Evolutionary conservation across 2,113 vertebrate species (phyloP), one percentile per base, ranked within the genome.

Genomic region (Corythornis cristatus): DNA sequence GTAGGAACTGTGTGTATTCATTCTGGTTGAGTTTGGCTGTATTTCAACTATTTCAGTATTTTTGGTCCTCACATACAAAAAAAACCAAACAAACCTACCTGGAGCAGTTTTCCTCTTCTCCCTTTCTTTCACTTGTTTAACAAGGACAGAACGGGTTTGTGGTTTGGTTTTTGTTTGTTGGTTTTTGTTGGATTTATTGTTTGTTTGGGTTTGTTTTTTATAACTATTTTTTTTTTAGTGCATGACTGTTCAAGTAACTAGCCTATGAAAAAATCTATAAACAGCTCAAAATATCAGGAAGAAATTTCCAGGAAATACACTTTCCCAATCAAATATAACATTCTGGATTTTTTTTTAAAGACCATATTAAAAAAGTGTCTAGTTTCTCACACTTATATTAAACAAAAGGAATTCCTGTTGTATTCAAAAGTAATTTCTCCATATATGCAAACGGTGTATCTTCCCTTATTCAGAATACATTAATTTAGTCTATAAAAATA

Each of bases 401-500:
- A 96, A 96, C 70, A 89, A 89, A 94, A 70, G 91, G 15, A 80
- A 82, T 57, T 89, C 57, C 20, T 86, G 78, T 89, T 74, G 74
- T 96, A 97, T 93, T 92, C 86, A 94, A 97, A 93, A 97, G 85
- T 88, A 95, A 78, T 94, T 94, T 96, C 83, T 92, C 90, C 97
- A 86, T 73, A 96, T 89, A 81, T 96, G 72, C 96, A 97, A 97
- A 97, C 79, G 50, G 54, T 70, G 26, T 86, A 62, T 76, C 88
- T 86, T 91, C 84, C 92, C 93, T 96, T 96, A 89, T 60, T 92
- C 88, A 85, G 94, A 95, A 95, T 94, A 97, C 84, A 97, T 84
- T 50, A 95, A 89, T 87, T 92, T 74, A 87, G 78, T 51, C 74
- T 97, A 97, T 71, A 98, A 98, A 98, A 98, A 98, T 97, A 98